Conservation (phyloP, 2,888 invertebrate species). For the Philereme vetulata region DNA sequence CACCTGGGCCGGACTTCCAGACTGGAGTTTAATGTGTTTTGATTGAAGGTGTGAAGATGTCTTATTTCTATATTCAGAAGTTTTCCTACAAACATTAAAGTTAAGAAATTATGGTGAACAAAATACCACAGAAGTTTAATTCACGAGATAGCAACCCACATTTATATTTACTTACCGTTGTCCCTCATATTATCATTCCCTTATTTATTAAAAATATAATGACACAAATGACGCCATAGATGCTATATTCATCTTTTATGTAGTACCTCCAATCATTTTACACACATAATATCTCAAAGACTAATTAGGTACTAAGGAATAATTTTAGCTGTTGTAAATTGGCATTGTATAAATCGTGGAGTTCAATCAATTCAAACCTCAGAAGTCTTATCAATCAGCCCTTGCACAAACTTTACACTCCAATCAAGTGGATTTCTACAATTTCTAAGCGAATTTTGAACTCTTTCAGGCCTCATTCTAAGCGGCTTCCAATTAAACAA, state of each 20-base stretch:
- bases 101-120: too few relatives aligned
- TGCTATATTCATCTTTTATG: too few relatives aligned
- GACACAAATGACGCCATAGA: too few relatives aligned
- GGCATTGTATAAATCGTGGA: slow-evolving; percentile 1
- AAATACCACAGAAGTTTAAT: too few relatives aligned
- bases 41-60: slow-evolving; percentile 25
- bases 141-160: too few relatives aligned
- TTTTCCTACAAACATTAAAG: background rate
- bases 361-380: slow-evolving; percentile 26
- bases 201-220: too few relatives aligned
- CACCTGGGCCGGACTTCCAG: slow-evolving; percentile 56
- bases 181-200: too few relatives aligned
- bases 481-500: slow-evolving; percentile 37
- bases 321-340: too few relatives aligned
- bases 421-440: slow-evolving; percentile 23
- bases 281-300: too few relatives aligned
- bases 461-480: slow-evolving; percentile 17
- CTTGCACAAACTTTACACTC: slow-evolving; percentile 12
- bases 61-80: slow-evolving; percentile 17
- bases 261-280: too few relatives aligned
- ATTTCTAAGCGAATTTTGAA: slow-evolving; percentile 17
- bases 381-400: slow-evolving; percentile 25
- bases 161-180: too few relatives aligned
- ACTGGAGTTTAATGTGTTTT: slow-evolving; percentile 28
- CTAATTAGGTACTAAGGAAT: too few relatives aligned